These are phyloP conservation scores for Calonectris borealis DNA, from an alignment of 2,113 vertebrate genomes.

Conservation along the genomic window DNA sequence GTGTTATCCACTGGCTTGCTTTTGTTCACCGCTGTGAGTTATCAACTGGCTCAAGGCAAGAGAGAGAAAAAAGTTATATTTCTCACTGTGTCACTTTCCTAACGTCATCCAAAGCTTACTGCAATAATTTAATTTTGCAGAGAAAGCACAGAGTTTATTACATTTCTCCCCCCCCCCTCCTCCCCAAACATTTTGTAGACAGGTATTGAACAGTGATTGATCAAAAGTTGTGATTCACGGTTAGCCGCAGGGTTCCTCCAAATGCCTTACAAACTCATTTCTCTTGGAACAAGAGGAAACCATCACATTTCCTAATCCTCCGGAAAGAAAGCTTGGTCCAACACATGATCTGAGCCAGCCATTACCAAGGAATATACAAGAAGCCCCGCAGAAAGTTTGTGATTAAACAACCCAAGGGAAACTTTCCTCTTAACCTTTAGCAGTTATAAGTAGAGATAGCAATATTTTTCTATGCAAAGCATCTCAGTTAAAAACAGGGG, in stretches of 20 bases:
- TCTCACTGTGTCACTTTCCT: constrained; percentile 31
- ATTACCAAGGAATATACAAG: background rate
- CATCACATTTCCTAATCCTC: background rate
- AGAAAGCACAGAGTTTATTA: background rate
- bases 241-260: background rate
- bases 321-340: background rate
- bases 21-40: constrained; percentile 62
- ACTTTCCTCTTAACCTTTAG: background rate
- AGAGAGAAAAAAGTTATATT: constrained; percentile 35
- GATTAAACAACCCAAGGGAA: background rate
- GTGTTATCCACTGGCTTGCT: constrained; percentile 48
- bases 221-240: background rate
- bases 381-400: background rate
- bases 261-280: background rate
- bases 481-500: background rate
- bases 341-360: background rate
- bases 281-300: background rate
- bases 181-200: background rate
- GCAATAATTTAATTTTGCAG: constrained; percentile 50
- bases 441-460: background rate
- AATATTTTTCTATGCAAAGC: background rate
- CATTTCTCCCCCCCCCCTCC: background rate
- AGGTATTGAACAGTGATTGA: background rate
- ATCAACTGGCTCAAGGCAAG: constrained; percentile 58
- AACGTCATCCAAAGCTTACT: background rate